Evolutionary conservation across 2,113 vertebrate species (phyloP).

Genomic region (Sinocyclocheilus anshuiensis): DNA sequence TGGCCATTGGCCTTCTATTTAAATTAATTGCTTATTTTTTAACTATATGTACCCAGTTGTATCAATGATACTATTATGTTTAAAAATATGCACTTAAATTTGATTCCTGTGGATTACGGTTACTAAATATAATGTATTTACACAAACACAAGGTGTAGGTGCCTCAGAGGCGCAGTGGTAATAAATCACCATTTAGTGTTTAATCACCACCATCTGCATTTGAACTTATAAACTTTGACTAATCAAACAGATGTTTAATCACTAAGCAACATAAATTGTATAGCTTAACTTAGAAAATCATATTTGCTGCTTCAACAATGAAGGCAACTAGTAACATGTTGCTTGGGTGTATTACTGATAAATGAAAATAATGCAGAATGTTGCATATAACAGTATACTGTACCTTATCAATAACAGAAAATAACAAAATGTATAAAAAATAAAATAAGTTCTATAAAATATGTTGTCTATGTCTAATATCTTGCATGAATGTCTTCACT

Average conservation of each 20-base stretch:
- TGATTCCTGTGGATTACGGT: background rate
- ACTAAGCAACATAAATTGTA: background rate
- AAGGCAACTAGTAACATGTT: background rate
- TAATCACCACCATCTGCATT: background rate
- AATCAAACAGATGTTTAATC: background rate
- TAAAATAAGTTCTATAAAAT: too few relatives aligned
- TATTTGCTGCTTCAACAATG: background rate
- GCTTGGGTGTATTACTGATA: background rate
- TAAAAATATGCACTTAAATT: background rate
- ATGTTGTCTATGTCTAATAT: too few relatives aligned
- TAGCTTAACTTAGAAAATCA: background rate
- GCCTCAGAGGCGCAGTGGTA: background rate
- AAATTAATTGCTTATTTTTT: background rate
- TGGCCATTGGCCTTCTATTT: background rate
- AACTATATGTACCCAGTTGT: background rate
- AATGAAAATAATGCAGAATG: background rate
- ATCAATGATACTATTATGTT: background rate
- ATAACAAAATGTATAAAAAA: background rate
- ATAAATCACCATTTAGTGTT: conserved; percentile 4
- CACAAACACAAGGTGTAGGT: background rate
- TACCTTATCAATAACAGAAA: background rate
- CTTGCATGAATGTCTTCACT: too few relatives aligned
- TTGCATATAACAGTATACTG: background rate
- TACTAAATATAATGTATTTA: background rate
- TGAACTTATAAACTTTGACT: background rate